Evolutionary conservation across 2,113 vertebrate species (phyloP).

Genomic region (Hippoglossus stenolepis): DNA sequence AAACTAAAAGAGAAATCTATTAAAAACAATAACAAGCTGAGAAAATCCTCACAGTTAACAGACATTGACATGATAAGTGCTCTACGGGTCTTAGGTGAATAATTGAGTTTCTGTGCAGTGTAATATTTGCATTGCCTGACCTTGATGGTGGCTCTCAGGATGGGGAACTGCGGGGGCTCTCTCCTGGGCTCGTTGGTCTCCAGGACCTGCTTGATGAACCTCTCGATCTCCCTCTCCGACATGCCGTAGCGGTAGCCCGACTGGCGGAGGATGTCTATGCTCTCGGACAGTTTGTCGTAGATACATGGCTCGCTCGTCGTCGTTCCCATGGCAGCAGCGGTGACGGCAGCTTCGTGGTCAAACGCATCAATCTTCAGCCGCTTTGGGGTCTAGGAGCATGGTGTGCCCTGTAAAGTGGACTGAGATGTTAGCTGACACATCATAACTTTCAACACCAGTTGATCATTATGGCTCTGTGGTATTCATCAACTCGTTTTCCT

Average conservation of each 20-base stretch:
- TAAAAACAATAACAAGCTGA: too few relatives aligned
- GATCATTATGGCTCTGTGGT: too few relatives aligned
- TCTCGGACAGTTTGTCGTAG: conserved; percentile 95
- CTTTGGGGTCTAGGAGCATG: conserved; percentile 28
- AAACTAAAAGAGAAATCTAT: too few relatives aligned
- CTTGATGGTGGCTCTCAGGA: conserved; percentile 87
- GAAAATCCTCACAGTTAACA: too few relatives aligned
- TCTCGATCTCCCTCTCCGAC: conserved; percentile 95
- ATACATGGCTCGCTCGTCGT: conserved; percentile 91
- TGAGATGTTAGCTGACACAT: neutral
- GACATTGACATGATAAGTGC: too few relatives aligned
- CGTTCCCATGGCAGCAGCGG: conserved; percentile 85
- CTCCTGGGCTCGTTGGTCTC: conserved; percentile 93
- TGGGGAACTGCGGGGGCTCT: conserved; percentile 87
- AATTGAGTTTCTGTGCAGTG: neutral
- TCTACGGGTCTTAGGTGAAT: neutral
- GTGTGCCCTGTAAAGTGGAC: conserved; percentile 16
- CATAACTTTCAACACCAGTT: too few relatives aligned
- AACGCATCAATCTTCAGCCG: conserved; percentile 6
- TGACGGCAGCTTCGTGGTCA: neutral
- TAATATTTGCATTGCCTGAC: conserved; percentile 65
- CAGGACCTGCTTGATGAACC: conserved; percentile 93
- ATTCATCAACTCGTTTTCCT: too few relatives aligned
- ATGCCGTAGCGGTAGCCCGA: conserved; percentile 95
- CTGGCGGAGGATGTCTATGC: conserved; percentile 93